These are phyloP conservation scores for Spinibarbus caldwelli DNA, from an alignment of 2,797 vertebrate genomes.

Conservation along the genomic window DNA sequence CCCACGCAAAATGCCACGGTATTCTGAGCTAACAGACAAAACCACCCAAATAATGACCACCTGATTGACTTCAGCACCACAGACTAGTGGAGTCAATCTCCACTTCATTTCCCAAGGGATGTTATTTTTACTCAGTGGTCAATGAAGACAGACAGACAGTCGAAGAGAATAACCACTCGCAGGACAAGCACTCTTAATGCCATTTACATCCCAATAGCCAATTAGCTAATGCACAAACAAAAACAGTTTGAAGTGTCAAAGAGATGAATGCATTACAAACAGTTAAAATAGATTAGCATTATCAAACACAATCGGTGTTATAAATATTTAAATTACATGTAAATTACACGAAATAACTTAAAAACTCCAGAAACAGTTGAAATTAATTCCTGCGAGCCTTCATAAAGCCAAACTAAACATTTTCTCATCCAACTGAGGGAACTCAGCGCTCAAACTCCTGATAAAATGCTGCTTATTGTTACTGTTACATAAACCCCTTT, in stretches of 20 bases:
- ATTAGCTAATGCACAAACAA: neutral
- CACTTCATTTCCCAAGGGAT: slow-evolving; percentile 20
- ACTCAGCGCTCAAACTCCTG: neutral
- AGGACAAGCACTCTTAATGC: neutral
- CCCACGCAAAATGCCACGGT: neutral
- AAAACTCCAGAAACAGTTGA: neutral
- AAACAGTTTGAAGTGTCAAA: neutral
- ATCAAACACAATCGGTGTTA: no score
- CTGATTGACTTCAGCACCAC: neutral
- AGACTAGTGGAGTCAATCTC: neutral
- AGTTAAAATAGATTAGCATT: neutral
- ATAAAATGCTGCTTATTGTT: neutral
- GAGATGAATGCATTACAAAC: neutral
- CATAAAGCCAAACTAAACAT: neutral
- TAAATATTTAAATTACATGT: neutral
- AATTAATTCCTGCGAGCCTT: neutral
- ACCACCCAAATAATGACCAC: neutral
- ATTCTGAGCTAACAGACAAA: neutral
- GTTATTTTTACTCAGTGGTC: neutral
- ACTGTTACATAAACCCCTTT: neutral
- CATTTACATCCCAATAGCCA: neutral
- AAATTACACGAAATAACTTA: neutral
- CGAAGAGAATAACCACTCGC: neutral
- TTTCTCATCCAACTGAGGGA: neutral
- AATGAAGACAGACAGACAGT: neutral